Evolutionary conservation across 2,888 invertebrate species (phyloP), one percentile per base, ranked within the genome.

Genomic region (Taenaris catops): DNA sequence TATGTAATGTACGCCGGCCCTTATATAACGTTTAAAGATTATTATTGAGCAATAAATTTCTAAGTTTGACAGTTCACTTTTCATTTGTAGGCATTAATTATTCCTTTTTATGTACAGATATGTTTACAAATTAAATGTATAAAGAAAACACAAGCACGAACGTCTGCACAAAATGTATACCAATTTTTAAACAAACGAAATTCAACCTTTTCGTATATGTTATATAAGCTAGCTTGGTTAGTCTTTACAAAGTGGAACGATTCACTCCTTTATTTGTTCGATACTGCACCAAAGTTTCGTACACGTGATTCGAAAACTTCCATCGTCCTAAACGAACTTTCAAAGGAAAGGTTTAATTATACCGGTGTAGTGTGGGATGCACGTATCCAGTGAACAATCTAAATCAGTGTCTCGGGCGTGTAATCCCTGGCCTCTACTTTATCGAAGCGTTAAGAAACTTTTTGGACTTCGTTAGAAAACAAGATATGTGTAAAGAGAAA

Each of bases 381-480:
- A 41, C 38, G 44, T 44, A 34, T 56, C 54, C 51, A 52, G 52
- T 58, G 57, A 57, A 57, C 61, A 53, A 60, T 55, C 58, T 57
- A 61, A 61, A 59, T 60, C 58, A 62, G 56, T 63, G 66, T 66
- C 56, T 57, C 56, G 53, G 51, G 52, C 58, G 55, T 64, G 68
- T 72, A 72, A 75, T 72, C 69, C 69, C 61, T 51, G 55, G 68
- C 61, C 62, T 68, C 63, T 69, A 68, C 66, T 69, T 71, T 70
- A 75, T 75, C 74, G 71, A 75, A 74, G 68, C 72, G 65, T 59
- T 57, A 62, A 59, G 55, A 56, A 68, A 74, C 63, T 76, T 76
- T 76, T 75, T 74, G 63, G 63, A 66, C 63, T 63, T 60, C 60
- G 52, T 61, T 55, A 58, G 66, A 66, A 73, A 75, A 73, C 71